Base-by-base conservation (phyloP, 1,140 invertebrate genomes). In the Armadillidium nasatum region DNA sequence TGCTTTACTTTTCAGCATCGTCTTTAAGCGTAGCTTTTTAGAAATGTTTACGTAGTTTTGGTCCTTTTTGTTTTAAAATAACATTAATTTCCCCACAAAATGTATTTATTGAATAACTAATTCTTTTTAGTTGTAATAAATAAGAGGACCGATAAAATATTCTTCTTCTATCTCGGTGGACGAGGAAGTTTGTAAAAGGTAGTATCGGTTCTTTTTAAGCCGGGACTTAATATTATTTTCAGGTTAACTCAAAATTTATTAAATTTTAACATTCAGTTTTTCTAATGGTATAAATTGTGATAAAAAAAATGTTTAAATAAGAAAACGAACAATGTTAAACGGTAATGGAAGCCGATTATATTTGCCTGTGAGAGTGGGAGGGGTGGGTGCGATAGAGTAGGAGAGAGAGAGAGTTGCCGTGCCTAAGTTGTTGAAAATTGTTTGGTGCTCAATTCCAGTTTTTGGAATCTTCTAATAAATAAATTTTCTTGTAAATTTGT, bases 391-490 rank as follows among this genome's bases (percentile, higher is more conserved):
- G 33, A n/a, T n/a, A 33, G 33, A 33, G 33, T 33, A 33, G 33
- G 33, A 33, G 33, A 33, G 33, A 33, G 33, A 15, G 50, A 60
- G 50, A 13, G 7, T 60, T 13, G 50, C 50, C 50, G 50, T 60
- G 50, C 50, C 50, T 60, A 60, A 15, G 50, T 60, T 60, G 50
- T 60, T 60, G 50, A 60, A 60, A 33, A 60, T 60, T 60, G 50
- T 60, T 60, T 60, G 50, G 50, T 60, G 50, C 50, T 60, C 50
- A 60, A 60, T 60, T 60, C 50, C 50, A 60, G 7, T 13, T 60
- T 60, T 19, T 60, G 50, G 50, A 60, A 60, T 60, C 50, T 19
- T 60, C 50, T 15, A 60, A 60, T 60, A 60, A 60, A 60, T 13
- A 60, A 15, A 15, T 60, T 19, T 60, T 60, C 19, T 60, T 60